Evolutionary conservation across 1,140 invertebrate genomes (phyloP).

Genomic region (Dendroctonus valens): DNA sequence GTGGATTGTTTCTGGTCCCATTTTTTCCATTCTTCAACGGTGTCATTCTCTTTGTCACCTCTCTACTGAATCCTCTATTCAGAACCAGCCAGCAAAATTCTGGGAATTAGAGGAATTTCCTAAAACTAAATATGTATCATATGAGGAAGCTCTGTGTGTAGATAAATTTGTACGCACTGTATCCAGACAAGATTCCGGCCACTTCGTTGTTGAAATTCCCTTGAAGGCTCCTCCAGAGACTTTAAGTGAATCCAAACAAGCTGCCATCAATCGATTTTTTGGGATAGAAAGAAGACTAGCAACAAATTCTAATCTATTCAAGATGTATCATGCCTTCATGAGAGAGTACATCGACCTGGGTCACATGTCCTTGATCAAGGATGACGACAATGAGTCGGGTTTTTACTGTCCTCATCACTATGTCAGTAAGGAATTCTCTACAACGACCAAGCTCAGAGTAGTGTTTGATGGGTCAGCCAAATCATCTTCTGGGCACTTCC

Average conservation of each 20-base stretch:
- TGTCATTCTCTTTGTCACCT: constrained; percentile 1
- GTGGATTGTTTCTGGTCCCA: constrained; percentile 33
- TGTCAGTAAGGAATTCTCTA: constrained; percentile 16
- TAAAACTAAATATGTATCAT: constrained; percentile 14
- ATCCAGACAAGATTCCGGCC: constrained; percentile 14
- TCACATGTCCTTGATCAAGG: constrained; percentile 21
- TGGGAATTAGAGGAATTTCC: constrained; percentile 32
- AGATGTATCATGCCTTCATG: constrained; percentile 29
- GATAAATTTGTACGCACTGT: constrained; percentile 31
- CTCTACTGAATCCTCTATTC: background rate
- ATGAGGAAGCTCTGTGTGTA: constrained; percentile 30
- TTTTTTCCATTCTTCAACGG: background rate
- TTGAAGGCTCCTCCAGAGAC: constrained; percentile 21
- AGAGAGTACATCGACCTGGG: constrained; percentile 28
- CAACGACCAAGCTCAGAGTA: constrained; percentile 34
- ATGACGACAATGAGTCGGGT: background rate
- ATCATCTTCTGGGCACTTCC: constrained; percentile 29
- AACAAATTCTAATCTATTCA: constrained; percentile 22
- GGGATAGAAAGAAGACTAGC: constrained; percentile 20
- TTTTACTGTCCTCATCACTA: constrained; percentile 24
- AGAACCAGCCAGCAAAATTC: constrained; percentile 23
- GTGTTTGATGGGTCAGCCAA: constrained; percentile 50
- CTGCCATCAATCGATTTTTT: constrained; percentile 23
- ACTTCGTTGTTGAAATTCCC: constrained; percentile 35
- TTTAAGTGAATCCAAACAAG: constrained; percentile 29